A percentile compares a stretch with the other conserved stretches of the same genome.
These are phyloP conservation scores for Pseudorasbora parva DNA, from an alignment of 2,113 vertebrate species.

Conservation along the genomic window DNA sequence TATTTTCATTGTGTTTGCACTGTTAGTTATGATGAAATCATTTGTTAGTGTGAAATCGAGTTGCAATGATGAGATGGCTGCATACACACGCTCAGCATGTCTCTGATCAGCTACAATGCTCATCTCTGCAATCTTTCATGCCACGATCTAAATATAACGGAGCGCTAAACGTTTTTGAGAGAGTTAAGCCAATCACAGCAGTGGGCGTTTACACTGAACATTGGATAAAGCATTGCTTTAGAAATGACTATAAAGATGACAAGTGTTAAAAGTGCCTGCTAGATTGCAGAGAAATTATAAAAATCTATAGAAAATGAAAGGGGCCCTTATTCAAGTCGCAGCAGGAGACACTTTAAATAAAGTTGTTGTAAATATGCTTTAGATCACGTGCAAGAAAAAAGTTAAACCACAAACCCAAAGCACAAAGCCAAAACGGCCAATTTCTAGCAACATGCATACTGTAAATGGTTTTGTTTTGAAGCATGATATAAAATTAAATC, in stretches of 20 bases:
- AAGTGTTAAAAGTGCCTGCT: background rate
- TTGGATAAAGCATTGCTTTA: background rate
- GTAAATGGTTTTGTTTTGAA: background rate
- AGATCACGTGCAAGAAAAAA: background rate
- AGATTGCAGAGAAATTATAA: background rate
- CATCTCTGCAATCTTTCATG: too few species aligned
- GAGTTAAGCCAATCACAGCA: too few species aligned
- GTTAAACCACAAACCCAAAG: background rate
- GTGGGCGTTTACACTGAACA: background rate
- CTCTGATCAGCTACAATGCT: too few species aligned
- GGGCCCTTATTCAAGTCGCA: conserved; percentile 4
- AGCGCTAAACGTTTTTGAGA: too few species aligned
- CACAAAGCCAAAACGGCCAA: background rate
- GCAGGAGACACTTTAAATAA: background rate
- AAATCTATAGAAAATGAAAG: background rate
- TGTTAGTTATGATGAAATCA: too few species aligned
- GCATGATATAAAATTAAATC: background rate
- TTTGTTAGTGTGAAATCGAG: too few species aligned
- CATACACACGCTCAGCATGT: too few species aligned
- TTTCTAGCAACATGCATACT: background rate
- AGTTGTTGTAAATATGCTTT: background rate
- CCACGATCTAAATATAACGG: too few species aligned
- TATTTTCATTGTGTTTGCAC: too few species aligned
- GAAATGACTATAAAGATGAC: background rate
- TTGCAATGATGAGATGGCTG: too few species aligned